A percentile compares a stretch with the other conserved stretches of the same genome.
Conservation (phyloP, 2,888 invertebrate species). For the Aradus depressus region DNA sequence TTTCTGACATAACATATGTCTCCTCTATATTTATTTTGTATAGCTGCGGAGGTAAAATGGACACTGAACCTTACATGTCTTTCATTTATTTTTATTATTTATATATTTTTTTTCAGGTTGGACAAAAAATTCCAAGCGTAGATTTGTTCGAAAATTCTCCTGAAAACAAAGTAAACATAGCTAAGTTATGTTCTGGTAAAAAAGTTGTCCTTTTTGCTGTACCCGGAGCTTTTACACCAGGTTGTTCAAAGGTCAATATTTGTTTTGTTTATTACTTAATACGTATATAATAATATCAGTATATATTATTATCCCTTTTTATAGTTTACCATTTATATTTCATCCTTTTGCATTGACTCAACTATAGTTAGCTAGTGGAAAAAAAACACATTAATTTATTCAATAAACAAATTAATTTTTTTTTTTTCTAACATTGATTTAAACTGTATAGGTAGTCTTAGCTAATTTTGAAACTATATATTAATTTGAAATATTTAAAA, state of each 20-base stretch:
- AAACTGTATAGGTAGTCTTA: background rate
- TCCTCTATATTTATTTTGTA: no score
- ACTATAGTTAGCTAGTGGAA: conserved; percentile 64
- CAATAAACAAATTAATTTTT: background rate
- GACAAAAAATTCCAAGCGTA: conserved; percentile 65
- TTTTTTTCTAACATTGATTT: background rate
- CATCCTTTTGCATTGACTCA: conserved; percentile 74
- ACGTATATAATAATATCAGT: background rate
- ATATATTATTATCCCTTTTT: background rate
- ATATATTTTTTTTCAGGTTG: conserved; percentile 49
- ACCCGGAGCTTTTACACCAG: conserved; percentile 91
- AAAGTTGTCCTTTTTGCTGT: conserved; percentile 82
- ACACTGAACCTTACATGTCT: no score
- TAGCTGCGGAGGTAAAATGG: no score
- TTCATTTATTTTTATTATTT: no score
- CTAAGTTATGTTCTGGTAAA: conserved; percentile 59
- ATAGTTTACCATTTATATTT: background rate
- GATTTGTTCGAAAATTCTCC: conserved; percentile 79
- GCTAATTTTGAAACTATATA: background rate
- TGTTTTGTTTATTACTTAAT: no score
- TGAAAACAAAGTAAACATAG: conserved; percentile 70
- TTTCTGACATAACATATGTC: no score
- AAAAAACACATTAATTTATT: conserved; percentile 36
- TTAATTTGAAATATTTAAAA: no score
- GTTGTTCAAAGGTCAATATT: conserved; percentile 72